Percentiles rank a stretch among this genome's conserved stretches.
phyloP scores from a whole-genome alignment of 2,797 vertebrate species.

The Sebastes itinus region DNA sequence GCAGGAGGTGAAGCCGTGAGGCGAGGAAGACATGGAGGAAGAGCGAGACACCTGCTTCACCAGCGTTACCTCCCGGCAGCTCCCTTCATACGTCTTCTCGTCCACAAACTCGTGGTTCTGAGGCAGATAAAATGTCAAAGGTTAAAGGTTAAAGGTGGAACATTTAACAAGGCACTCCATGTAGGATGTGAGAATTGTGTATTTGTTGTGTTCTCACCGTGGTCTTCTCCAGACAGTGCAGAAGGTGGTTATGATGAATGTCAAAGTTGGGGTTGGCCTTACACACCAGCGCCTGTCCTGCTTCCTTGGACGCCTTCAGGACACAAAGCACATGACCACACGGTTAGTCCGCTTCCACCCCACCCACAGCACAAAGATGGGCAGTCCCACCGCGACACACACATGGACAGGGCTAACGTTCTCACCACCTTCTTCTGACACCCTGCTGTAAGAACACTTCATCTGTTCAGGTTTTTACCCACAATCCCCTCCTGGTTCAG shows the following conservation, averaged over 20 bases:
- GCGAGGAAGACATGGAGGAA: conserved; percentile 87
- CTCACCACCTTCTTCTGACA: conserved; percentile 31
- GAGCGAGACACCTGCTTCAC: conserved; percentile 87
- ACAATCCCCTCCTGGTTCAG: conserved; percentile 11
- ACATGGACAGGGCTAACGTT: conserved; percentile 13
- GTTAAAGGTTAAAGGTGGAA: neutral
- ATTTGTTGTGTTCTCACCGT: conserved; percentile 85
- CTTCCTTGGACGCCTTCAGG: conserved; percentile 89
- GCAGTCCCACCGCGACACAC: neutral
- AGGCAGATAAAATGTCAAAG: neutral
- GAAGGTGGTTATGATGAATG: conserved; percentile 93
- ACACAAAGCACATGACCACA: conserved; percentile 36
- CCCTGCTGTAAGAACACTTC: no score
- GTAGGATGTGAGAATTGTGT: neutral
- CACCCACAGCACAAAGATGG: neutral
- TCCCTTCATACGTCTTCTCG: conserved; percentile 88
- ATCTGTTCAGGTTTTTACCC: conserved; percentile 4
- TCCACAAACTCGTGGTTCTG: conserved; percentile 96
- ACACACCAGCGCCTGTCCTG: conserved; percentile 89
- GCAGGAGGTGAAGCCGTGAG: conserved; percentile 85
- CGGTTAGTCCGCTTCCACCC: neutral
- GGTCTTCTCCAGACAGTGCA: conserved; percentile 96
- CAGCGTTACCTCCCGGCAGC: conserved; percentile 87
- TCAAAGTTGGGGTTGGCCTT: conserved; percentile 90
- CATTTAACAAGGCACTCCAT: neutral